Percentiles rank a stretch among this genome's conserved stretches.
Evolutionary conservation across 2,888 invertebrate species (phyloP).

Genomic region (Phania funesta): DNA sequence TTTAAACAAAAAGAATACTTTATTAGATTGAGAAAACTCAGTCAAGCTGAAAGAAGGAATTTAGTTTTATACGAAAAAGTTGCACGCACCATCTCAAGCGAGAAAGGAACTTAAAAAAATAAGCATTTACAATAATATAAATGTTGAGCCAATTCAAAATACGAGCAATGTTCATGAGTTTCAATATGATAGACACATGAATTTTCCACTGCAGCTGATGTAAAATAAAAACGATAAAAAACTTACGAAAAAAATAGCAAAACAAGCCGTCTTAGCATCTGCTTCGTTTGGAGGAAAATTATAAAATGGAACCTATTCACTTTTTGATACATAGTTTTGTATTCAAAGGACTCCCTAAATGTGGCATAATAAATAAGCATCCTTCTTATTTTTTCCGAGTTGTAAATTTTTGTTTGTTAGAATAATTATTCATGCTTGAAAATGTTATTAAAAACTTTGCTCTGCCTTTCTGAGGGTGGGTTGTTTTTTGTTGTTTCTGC

Average conservation of each 20-base stretch:
- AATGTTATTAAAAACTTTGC: constrained; percentile 68
- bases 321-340: too few relatives aligned
- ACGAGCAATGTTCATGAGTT: not conserved
- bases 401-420: constrained; percentile 7
- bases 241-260: not conserved
- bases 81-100: not conserved
- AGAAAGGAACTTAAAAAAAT: not conserved
- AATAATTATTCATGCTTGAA: constrained; percentile 76
- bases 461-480: not conserved
- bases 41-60: constrained; percentile 37
- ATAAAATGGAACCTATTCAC: too few relatives aligned
- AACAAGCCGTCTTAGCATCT: not conserved
- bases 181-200: constrained; percentile 8
- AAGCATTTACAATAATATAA: not conserved
- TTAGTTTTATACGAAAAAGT: constrained; percentile 34
- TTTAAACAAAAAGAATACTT: constrained; percentile 10
- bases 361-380: not conserved
- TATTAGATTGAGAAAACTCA: constrained; percentile 29
- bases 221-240: not conserved
- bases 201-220: not conserved
- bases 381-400: not conserved
- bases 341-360: not conserved
- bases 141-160: not conserved
- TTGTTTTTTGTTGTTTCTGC: not conserved
- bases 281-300: not conserved